These are phyloP conservation scores for Brevimyrus niger DNA, from an alignment of 2,113 vertebrate species.

Conservation along the genomic window DNA sequence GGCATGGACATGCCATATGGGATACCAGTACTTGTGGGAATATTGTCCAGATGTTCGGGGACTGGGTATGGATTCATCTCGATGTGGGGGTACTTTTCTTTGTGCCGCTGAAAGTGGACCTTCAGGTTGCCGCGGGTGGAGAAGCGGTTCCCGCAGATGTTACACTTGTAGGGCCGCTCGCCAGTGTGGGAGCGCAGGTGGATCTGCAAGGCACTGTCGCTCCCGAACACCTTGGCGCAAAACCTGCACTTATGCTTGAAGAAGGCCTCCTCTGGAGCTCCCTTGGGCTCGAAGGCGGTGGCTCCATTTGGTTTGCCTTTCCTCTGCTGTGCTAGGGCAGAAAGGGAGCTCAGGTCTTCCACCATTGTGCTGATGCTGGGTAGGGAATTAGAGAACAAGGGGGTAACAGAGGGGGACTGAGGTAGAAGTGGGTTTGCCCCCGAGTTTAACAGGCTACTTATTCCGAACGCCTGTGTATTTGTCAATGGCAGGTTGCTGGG, in stretches of 20 bases:
- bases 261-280: constrained; percentile 66
- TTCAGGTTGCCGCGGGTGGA: constrained; percentile 79
- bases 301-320: constrained; percentile 69
- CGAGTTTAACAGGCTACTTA: constrained; percentile 71
- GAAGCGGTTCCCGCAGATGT: constrained; percentile 80
- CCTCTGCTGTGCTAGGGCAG: constrained; percentile 69
- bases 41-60: constrained; percentile 76
- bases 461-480: constrained; percentile 71
- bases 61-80: constrained; percentile 78
- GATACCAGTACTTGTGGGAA: constrained; percentile 73
- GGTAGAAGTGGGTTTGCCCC: constrained; percentile 72
- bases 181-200: constrained; percentile 78
- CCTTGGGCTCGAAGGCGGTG: constrained; percentile 64
- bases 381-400: constrained; percentile 63
- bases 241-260: constrained; percentile 84
- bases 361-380: constrained; percentile 66
- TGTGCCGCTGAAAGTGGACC: constrained; percentile 78
- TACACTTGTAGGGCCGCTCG: constrained; percentile 78
- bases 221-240: constrained; percentile 80
- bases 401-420: constrained; percentile 64
- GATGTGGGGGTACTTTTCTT: constrained; percentile 76
- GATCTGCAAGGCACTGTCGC: constrained; percentile 83
- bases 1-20: constrained; percentile 76
- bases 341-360: constrained; percentile 69
- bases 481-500: constrained; percentile 56